Percentiles rank a stretch among this genome's conserved stretches.
These are phyloP conservation scores for Norana najaformis DNA, from an alignment of 2,888 invertebrate genomes.

Conservation along the genomic window DNA sequence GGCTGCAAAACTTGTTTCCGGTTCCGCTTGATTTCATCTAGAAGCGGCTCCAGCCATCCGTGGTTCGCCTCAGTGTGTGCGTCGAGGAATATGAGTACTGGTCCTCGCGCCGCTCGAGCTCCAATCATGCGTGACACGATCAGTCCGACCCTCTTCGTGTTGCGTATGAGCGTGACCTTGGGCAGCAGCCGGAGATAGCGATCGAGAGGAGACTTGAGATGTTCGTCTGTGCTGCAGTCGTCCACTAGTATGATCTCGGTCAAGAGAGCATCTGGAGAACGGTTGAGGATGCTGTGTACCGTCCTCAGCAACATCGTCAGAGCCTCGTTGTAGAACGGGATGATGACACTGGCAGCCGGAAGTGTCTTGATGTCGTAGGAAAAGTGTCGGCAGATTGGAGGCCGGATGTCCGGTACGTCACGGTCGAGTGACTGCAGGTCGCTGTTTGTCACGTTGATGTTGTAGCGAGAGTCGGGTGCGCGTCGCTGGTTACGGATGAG, in stretches of 20 bases:
- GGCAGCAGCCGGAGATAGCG: constrained; percentile 40
- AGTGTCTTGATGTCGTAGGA: constrained; percentile 35
- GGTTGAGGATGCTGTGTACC: constrained; percentile 41
- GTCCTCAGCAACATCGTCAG: constrained; percentile 44
- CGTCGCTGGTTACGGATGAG: constrained; percentile 33
- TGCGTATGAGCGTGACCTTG: constrained; percentile 43
- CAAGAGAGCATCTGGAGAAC: constrained; percentile 39
- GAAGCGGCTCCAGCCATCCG: constrained; percentile 44
- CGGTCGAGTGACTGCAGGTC: constrained; percentile 39
- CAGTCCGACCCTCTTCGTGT: constrained; percentile 40
- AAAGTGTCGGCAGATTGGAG: constrained; percentile 37
- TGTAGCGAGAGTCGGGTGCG: constrained; percentile 39
- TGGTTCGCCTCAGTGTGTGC: constrained; percentile 45
- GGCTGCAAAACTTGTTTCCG: constrained; percentile 41
- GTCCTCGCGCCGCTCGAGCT: constrained; percentile 31
- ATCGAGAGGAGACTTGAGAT: constrained; percentile 37
- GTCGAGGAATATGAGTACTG: constrained; percentile 45
- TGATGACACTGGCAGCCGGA: constrained; percentile 41
- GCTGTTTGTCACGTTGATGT: constrained; percentile 44
- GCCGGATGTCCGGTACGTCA: constrained; percentile 40
- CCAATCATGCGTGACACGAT: constrained; percentile 44
- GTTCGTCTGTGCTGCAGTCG: constrained; percentile 41
- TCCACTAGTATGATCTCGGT: constrained; percentile 44
- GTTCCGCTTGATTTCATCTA: constrained; percentile 39
- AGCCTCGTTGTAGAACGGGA: constrained; percentile 46